Evolutionary conservation across 2,797 vertebrate genomes (phyloP), one percentile per base, ranked within the genome.

Genomic region (Tauraco hartlaubi): DNA sequence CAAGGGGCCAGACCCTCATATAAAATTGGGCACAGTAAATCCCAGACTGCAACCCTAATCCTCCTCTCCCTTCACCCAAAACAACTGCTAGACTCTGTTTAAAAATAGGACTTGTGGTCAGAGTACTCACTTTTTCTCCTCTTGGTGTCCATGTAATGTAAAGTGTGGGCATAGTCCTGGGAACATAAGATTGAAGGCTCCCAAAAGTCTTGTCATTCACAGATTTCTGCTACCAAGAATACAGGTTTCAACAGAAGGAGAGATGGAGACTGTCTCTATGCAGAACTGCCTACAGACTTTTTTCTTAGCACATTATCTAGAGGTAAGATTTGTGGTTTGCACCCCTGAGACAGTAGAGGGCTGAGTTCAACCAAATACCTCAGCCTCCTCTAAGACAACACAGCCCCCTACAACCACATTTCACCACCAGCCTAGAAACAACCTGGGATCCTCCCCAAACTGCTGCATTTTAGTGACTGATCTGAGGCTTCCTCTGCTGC

Each of bases 281-380:
- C 13, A 59, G 37, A 28, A 13, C 63, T 46, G 4, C 31, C 63
- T 39, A 3, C 9, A 62, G 51, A 43, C 4, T 12, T 69, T n/a
- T 66, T 33, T 33, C 12, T 17, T 61, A 54, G 29, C 2, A 4
- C 5, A 1, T 35, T 52, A 15, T 15, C 33, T 39, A 58, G 10
- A 81, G 15, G 28, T 9, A 6, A 64, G 2, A 28, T 49, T 37
- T 71, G 7, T 33, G 11, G 28, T 58, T 66, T 80, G 18, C 56
- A 9, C 5, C 35, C 11, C 66, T 20, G 11, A 75, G 25, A 31
- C 9, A 14, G 13, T 0, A 78, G 31, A 0, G 2, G 35, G 7
- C 25, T 44, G 39, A 90, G 28, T 28, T 77, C 39, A 63, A 28
- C 5, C 5, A 29, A 33, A 14, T 4, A 41, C 5, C 23, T 11